Evolutionary conservation across 1,140 invertebrate genomes (phyloP).

Genomic region (Rhopalosiphum maidis): DNA sequence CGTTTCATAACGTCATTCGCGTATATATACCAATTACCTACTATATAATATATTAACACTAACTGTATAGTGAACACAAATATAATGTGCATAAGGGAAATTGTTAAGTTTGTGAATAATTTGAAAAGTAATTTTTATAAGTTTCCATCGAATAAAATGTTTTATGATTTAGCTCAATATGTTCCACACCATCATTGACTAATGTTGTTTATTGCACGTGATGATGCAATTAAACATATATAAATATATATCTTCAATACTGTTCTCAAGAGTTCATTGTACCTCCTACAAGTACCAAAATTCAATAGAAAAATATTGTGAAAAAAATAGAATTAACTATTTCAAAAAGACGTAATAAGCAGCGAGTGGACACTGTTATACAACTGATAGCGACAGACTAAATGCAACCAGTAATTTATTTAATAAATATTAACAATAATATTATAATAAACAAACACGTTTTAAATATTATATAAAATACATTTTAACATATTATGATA

Average conservation of each 20-base stretch:
- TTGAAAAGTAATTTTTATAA: constrained; percentile 6
- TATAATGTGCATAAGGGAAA: not conserved
- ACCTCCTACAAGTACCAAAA: constrained; percentile 7
- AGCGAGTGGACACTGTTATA: not conserved
- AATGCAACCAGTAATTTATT: not conserved
- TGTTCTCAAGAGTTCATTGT: constrained; percentile 40
- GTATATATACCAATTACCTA: not conserved
- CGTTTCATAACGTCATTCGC: not conserved
- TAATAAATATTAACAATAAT: not conserved
- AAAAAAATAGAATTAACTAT: constrained; percentile 21
- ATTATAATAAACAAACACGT: not conserved
- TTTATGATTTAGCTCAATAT: not conserved
- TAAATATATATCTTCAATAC: not conserved
- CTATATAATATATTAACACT: not conserved
- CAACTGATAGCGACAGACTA: not conserved
- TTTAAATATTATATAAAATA: no score
- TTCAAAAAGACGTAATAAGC: not conserved
- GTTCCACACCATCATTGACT: not conserved
- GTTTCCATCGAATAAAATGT: not conserved
- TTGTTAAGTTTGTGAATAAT: not conserved
- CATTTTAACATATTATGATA: not conserved
- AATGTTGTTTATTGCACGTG: not conserved
- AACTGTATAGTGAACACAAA: not conserved
- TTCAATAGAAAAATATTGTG: constrained; percentile 13
- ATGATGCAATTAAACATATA: not conserved